Evolutionary conservation across 2,113 vertebrate genomes (phyloP).

Genomic region (Dromiciops gliroides): DNA sequence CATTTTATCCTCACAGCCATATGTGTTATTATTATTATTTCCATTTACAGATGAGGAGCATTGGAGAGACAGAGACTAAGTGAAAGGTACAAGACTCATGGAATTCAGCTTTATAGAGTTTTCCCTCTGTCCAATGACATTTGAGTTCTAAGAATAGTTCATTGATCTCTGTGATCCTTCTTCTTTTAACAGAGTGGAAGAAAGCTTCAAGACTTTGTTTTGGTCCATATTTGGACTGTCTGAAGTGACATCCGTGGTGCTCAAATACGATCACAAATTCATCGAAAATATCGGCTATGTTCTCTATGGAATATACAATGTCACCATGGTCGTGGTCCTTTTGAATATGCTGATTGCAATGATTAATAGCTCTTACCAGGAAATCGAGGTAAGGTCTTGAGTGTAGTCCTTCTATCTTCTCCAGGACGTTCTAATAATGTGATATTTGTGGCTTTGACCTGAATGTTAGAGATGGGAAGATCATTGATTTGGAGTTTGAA

Average conservation of each 20-base stretch:
- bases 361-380: conserved; percentile 94
- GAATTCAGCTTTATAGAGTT: neutral
- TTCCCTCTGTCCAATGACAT: conserved; percentile 10
- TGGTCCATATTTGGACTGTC: conserved; percentile 95
- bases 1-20: neutral
- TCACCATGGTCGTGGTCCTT: conserved; percentile 92
- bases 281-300: conserved; percentile 94
- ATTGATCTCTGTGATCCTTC: conserved; percentile 35
- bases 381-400: conserved; percentile 88
- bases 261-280: conserved; percentile 94
- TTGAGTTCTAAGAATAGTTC: neutral
- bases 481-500: neutral
- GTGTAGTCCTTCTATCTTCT: neutral
- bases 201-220: conserved; percentile 94
- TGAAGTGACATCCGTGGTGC: conserved; percentile 92
- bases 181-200: conserved; percentile 87
- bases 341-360: conserved; percentile 95
- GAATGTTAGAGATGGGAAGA: neutral
- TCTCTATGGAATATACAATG: conserved; percentile 92
- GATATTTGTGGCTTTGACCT: neutral
- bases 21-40: neutral
- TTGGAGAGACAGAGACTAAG: neutral
- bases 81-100: neutral
- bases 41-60: neutral
- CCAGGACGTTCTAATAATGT: neutral